Base-by-base conservation (phyloP, 1,140 invertebrate genomes). In the Brachionus asplanchnoidis region DNA sequence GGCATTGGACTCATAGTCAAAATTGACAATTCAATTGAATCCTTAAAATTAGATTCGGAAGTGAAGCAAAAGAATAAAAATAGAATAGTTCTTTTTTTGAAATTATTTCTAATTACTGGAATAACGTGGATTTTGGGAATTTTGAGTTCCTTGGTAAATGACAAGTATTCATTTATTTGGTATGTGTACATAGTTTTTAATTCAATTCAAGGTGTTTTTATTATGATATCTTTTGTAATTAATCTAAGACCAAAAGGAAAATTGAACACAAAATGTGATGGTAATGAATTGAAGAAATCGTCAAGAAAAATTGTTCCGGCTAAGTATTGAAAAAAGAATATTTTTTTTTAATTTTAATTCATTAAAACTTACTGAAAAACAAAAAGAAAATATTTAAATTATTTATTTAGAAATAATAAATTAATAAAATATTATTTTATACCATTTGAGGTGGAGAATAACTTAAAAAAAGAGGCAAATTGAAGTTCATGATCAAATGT, bases 101-200 rank as follows among this genome's bases (percentile, higher is more conserved):
- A 78, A 28, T 44, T 78, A 14, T 78, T 78, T 56, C 12, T 46
- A n/a, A 36, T 78, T 23, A 78, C 75, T 50, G 75, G 75, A 23
- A 78, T 78, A 17, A 78, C 75, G 0, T 78, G 75, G 75, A 78
- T 78, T 14, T 56, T 78, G 23, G 75, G 75, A 14, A 46, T 78
- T 46, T 8, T 78, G 3, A 78, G 75, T 28, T 78, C 75, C n/a
- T 28, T 78, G 23, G 3, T 56, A 14, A 56, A 78, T 44, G 40
- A 56, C 9, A 28, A 40, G 32, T 68, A 68, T 32, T 78, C 75
- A 20, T 28, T 78, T 56, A 23, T 46, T 9, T 78, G 75, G 75
- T 50, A 50, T 56, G 14, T 78, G 17, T 78, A 78, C 23, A 78
- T 78, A 23, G 28, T 78, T 17, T 56, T 78, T 2, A 78, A 78